These are phyloP conservation scores for Lycocorax pyrrhopterus DNA, from an alignment of 2,113 vertebrate genomes.

Conservation along the genomic window DNA sequence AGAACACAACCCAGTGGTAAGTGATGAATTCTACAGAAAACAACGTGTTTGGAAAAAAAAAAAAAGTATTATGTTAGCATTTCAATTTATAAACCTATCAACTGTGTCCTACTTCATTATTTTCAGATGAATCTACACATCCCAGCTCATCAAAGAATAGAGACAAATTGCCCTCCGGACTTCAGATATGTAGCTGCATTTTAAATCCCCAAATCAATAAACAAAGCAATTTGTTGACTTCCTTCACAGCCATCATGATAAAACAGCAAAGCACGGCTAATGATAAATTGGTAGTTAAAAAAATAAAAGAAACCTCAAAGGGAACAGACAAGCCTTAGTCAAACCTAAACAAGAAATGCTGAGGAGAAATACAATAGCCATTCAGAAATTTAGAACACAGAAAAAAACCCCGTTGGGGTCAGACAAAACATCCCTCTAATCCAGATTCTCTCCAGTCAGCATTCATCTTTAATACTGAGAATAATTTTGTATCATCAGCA, in stretches of 20 bases:
- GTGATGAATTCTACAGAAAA: not conserved
- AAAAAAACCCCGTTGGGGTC: not conserved
- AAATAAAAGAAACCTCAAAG: not conserved
- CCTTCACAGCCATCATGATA: not conserved
- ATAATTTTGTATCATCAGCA: conserved; percentile 17
- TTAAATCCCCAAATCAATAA: not conserved
- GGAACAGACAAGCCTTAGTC: not conserved
- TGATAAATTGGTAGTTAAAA: not conserved
- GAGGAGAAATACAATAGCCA: not conserved
- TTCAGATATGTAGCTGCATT: not conserved
- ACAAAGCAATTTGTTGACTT: not conserved
- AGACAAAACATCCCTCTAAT: conserved; percentile 11
- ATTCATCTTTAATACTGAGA: not conserved
- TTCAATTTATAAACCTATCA: not conserved
- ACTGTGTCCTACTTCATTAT: not conserved
- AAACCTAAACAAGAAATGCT: not conserved
- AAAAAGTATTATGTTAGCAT: not conserved
- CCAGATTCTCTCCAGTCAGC: conserved; percentile 6
- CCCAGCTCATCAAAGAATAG: not conserved
- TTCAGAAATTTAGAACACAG: not conserved
- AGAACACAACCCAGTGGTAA: not conserved
- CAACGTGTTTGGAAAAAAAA: not conserved
- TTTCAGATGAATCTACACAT: not conserved
- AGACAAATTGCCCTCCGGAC: not conserved
- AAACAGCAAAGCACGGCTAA: not conserved